Conservation (phyloP, 2,888 invertebrate genomes). For the Erebia aethiops region DNA sequence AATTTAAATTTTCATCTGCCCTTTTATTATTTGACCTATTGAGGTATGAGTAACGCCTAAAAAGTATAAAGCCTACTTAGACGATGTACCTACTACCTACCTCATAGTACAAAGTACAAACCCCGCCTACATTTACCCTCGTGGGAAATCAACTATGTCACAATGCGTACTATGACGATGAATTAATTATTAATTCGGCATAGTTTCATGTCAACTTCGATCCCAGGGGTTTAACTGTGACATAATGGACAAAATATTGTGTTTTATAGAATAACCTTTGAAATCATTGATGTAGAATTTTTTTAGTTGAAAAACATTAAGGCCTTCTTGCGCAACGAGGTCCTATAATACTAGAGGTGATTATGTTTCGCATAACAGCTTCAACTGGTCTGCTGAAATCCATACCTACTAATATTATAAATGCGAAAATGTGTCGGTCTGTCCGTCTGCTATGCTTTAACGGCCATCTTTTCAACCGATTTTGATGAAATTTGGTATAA, state of each 20-base stretch:
- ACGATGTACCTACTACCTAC: too few relatives aligned
- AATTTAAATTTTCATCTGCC: neutral
- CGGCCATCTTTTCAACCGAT: neutral
- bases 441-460: neutral
- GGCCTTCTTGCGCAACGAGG: too few relatives aligned
- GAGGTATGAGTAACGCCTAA: neutral
- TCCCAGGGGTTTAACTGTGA: conserved; percentile 17
- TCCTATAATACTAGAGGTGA: too few relatives aligned
- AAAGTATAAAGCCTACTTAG: neutral
- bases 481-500: neutral
- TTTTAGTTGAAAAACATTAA: too few relatives aligned
- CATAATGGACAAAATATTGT: conserved; percentile 19
- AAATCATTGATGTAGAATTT: too few relatives aligned
- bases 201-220: conserved; percentile 26
- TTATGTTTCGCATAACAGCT: too few relatives aligned
- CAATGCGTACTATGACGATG: conserved; percentile 20
- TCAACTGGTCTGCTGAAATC: too few relatives aligned
- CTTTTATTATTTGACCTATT: neutral
- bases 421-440: too few relatives aligned
- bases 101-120: neutral
- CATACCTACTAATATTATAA: too few relatives aligned
- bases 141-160: conserved; percentile 27
- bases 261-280: conserved; percentile 19
- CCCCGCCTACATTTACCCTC: conserved; percentile 13
- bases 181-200: conserved; percentile 28